These are phyloP conservation scores for Gisinianus flammeolus DNA, from an alignment of 2,888 invertebrate species.

Conservation along the genomic window DNA sequence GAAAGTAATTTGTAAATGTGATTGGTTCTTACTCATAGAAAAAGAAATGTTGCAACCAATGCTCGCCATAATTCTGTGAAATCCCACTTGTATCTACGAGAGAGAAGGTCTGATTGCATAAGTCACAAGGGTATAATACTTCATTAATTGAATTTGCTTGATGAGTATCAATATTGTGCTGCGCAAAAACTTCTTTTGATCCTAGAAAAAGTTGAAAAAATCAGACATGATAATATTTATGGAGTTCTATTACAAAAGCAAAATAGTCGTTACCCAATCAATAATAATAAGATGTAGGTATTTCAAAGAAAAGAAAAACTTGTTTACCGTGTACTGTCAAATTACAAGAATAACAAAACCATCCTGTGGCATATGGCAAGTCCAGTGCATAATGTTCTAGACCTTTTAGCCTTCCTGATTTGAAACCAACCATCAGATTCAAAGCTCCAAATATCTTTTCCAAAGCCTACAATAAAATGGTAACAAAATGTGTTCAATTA, in stretches of 20 bases:
- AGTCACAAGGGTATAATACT: constrained; percentile 51
- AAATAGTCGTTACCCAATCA: no score
- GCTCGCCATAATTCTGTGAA: constrained; percentile 48
- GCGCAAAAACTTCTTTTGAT: constrained; percentile 38
- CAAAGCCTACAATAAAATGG: constrained; percentile 38
- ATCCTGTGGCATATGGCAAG: constrained; percentile 45
- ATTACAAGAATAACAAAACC: constrained; percentile 51
- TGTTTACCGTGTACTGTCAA: constrained; percentile 48
- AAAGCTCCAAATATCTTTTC: constrained; percentile 51
- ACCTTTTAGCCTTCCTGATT: constrained; percentile 45
- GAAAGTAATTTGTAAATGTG: no score
- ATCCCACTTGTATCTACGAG: constrained; percentile 35
- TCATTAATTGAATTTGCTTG: constrained; percentile 37
- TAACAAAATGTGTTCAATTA: no score
- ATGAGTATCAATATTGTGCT: constrained; percentile 46
- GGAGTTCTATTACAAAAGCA: no score
- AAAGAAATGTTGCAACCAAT: constrained; percentile 55
- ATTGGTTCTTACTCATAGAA: constrained; percentile 48
- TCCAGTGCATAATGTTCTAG: constrained; percentile 44
- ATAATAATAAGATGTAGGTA: no score
- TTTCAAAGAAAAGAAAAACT: no score
- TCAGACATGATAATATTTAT: background rate
- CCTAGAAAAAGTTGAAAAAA: background rate
- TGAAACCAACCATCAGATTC: constrained; percentile 45
- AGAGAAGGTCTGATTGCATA: constrained; percentile 46